A percentile compares a stretch with the other conserved stretches of the same genome.
These are phyloP conservation scores for Arvicanthis niloticus DNA, from an alignment of 2,113 vertebrate genomes.

Conservation along the genomic window DNA sequence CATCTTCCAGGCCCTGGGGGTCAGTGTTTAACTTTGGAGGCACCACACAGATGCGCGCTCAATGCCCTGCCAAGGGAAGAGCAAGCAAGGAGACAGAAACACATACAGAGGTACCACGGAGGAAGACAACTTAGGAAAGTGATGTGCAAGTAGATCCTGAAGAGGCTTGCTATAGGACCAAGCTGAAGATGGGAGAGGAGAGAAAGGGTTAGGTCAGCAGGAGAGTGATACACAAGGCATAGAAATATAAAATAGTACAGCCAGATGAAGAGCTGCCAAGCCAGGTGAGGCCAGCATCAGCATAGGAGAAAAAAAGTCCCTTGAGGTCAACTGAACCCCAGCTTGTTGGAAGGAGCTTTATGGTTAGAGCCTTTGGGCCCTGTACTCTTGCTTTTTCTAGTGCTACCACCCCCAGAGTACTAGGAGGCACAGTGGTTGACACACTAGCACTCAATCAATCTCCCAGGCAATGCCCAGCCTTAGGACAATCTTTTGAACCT, in stretches of 20 bases:
- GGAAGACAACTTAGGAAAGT: not conserved
- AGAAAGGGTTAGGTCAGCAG: not conserved
- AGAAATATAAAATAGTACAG: not conserved
- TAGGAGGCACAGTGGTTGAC: not conserved
- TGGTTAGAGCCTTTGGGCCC: not conserved
- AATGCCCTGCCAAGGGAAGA: not conserved
- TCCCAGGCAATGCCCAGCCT: not conserved
- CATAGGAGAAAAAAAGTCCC: too few species aligned
- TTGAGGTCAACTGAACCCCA: not conserved
- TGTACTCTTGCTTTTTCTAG: not conserved
- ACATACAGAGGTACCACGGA: not conserved
- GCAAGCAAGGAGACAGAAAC: not conserved
- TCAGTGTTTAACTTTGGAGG: not conserved
- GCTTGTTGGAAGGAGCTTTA: not conserved
- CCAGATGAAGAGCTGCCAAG: not conserved
- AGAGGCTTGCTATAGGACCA: not conserved
- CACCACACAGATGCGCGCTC: too few species aligned
- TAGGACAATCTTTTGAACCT: not conserved
- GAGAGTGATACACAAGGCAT: constrained; percentile 6
- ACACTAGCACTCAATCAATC: too few species aligned
- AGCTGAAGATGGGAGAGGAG: not conserved
- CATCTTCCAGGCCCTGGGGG: not conserved
- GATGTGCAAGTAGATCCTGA: not conserved
- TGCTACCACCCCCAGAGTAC: not conserved
- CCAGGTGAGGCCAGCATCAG: not conserved